Conservation (phyloP, 1,140 invertebrate genomes). For the roundworm (Caenorhabditis elegans) region DNA sequence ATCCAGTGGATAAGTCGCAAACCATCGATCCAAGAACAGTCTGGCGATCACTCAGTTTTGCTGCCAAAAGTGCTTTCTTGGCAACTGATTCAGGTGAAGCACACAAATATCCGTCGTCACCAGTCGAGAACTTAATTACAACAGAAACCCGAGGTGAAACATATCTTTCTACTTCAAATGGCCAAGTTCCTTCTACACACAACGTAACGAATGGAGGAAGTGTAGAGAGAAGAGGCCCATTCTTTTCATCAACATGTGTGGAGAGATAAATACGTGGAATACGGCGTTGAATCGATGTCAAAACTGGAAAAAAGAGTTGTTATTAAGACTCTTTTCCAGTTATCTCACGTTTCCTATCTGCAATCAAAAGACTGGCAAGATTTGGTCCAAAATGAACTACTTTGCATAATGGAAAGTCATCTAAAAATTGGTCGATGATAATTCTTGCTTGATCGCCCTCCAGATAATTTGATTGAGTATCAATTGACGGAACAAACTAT, state of each 20-base stretch:
- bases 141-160: slow-evolving; percentile 47
- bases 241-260: slow-evolving; percentile 41
- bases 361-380: slow-evolving; percentile 43
- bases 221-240: slow-evolving; percentile 26
- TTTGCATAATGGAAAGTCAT: slow-evolving; percentile 52
- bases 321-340: too few relatives aligned
- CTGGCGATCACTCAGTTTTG: slow-evolving; percentile 41
- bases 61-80: slow-evolving; percentile 43
- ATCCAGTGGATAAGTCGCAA: slow-evolving; percentile 54
- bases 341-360: slow-evolving; percentile 30
- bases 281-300: slow-evolving; percentile 47
- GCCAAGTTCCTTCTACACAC: slow-evolving; percentile 49
- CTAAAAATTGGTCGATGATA: slow-evolving; percentile 51
- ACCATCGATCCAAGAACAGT: slow-evolving; percentile 47
- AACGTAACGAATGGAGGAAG: slow-evolving; percentile 53
- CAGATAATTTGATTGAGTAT: slow-evolving; percentile 50
- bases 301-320: slow-evolving; percentile 11
- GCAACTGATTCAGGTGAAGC: slow-evolving; percentile 51
- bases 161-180: slow-evolving; percentile 39
- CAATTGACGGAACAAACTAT: slow-evolving; percentile 52
- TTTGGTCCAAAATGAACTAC: slow-evolving; percentile 53
- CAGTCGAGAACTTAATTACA: slow-evolving; percentile 52
- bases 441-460: slow-evolving; percentile 33
- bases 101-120: slow-evolving; percentile 52
- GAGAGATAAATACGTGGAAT: slow-evolving; percentile 48